These are phyloP conservation scores for Scrobipalpa costella DNA, from an alignment of 2,888 invertebrate species.

Conservation along the genomic window DNA sequence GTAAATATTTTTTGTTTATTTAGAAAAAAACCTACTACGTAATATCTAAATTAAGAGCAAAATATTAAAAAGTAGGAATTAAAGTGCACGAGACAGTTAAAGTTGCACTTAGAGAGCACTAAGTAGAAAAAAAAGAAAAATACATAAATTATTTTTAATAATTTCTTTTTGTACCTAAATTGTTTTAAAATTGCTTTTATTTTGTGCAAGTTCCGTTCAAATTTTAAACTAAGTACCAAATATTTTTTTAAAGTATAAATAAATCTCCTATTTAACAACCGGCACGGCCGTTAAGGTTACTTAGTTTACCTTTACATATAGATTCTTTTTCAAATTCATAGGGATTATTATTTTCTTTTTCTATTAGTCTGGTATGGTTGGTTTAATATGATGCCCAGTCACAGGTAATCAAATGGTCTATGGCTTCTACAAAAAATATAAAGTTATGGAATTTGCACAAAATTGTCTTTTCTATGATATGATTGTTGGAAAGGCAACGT, in stretches of 20 bases:
- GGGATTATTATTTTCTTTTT: background rate
- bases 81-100: background rate
- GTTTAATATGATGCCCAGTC: too few species aligned
- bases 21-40: too few species aligned
- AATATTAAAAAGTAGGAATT: background rate
- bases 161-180: background rate
- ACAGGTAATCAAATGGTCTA: too few species aligned
- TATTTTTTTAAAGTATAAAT: too few species aligned
- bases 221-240: too few species aligned
- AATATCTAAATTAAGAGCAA: background rate
- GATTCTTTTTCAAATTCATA: too few species aligned
- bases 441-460: background rate
- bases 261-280: too few species aligned
- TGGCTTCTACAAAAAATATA: too few species aligned
- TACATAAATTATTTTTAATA: background rate
- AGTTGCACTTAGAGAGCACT: background rate
- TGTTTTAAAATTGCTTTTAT: background rate
- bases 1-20: too few species aligned
- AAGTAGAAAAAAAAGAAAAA: background rate
- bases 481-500: constrained; percentile 40
- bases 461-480: constrained; percentile 17
- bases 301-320: too few species aligned
- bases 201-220: background rate
- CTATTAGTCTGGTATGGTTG: background rate
- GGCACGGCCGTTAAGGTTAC: too few species aligned